Percentiles rank a stretch among this genome's conserved stretches.
Conservation (phyloP, 2,888 invertebrate species). For the Drosophila pseudotakahashii region DNA sequence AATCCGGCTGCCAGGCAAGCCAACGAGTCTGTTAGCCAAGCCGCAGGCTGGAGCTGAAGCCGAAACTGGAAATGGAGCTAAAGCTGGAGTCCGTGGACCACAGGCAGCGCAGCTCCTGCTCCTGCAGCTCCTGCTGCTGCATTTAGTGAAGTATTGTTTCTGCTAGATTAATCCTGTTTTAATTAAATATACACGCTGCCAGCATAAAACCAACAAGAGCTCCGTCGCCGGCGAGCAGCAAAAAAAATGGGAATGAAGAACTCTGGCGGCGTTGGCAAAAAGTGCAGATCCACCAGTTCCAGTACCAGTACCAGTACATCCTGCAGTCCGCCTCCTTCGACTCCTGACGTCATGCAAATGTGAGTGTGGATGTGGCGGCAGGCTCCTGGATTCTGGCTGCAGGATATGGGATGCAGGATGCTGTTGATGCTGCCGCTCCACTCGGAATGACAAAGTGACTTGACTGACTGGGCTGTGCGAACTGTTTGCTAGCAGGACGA, state of each 20-base stretch:
- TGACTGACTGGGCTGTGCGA: conserved; percentile 56
- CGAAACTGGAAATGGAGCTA: conserved; percentile 20
- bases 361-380: conserved; percentile 20
- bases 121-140: conserved; percentile 57
- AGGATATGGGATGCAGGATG: conserved; percentile 32
- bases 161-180: conserved; percentile 81
- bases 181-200: conserved; percentile 80
- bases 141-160: conserved; percentile 81
- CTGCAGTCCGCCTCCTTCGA: conserved; percentile 46
- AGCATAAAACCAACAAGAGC: conserved; percentile 79
- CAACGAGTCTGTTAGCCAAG: conserved; percentile 76
- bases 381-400: conserved; percentile 4
- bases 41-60: conserved; percentile 57
- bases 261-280: conserved; percentile 47
- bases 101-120: conserved; percentile 25
- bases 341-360: conserved; percentile 80
- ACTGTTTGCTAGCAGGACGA: conserved; percentile 35
- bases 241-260: conserved; percentile 41
- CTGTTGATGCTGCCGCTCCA: conserved; percentile 49
- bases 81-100: conserved; percentile 29
- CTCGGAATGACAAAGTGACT: conserved; percentile 75
- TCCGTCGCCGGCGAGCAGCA: conserved; percentile 36
- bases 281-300: conserved; percentile 26
- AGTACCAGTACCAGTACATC: conserved; percentile 6
- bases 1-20: conserved; percentile 52